A percentile compares a stretch with the other conserved stretches of the same genome.
Conservation (phyloP, 2,113 vertebrate genomes). For the Phrynosoma blainvillii region DNA sequence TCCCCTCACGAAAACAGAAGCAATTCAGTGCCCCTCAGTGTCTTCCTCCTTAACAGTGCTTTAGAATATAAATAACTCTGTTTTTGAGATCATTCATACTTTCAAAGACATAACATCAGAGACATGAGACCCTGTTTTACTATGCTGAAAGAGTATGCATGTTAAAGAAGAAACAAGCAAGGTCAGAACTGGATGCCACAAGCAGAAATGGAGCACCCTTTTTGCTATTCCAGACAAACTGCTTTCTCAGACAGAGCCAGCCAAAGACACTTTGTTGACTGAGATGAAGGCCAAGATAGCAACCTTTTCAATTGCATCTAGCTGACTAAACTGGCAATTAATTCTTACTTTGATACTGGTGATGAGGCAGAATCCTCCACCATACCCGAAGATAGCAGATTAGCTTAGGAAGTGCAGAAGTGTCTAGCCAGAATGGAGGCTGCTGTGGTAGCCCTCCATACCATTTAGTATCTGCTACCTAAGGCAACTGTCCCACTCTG, state of each 20-base stretch:
- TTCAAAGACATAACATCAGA: neutral
- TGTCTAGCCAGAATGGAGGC: neutral
- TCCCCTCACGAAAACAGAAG: neutral
- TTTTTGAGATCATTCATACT: neutral
- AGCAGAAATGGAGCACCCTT: neutral
- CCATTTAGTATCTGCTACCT: neutral
- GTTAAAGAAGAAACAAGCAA: neutral
- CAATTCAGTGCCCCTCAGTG: fast-evolving
- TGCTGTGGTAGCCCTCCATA: neutral
- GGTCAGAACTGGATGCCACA: neutral
- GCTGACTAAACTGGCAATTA: neutral
- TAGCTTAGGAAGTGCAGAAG: neutral
- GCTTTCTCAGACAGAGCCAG: neutral
- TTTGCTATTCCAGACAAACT: neutral
- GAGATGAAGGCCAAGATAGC: neutral
- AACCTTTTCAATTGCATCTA: neutral
- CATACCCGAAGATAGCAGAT: neutral
- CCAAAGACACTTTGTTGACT: neutral
- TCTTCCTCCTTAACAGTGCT: fast-evolving
- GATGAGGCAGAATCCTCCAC: neutral
- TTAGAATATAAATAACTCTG: neutral
- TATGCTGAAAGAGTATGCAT: neutral
- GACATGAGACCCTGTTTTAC: neutral
- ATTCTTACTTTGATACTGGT: neutral
- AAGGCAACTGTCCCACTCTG: too few relatives aligned